Evolutionary conservation across 2,797 vertebrate species (phyloP).

Genomic region (Aeoliscus strigatus): DNA sequence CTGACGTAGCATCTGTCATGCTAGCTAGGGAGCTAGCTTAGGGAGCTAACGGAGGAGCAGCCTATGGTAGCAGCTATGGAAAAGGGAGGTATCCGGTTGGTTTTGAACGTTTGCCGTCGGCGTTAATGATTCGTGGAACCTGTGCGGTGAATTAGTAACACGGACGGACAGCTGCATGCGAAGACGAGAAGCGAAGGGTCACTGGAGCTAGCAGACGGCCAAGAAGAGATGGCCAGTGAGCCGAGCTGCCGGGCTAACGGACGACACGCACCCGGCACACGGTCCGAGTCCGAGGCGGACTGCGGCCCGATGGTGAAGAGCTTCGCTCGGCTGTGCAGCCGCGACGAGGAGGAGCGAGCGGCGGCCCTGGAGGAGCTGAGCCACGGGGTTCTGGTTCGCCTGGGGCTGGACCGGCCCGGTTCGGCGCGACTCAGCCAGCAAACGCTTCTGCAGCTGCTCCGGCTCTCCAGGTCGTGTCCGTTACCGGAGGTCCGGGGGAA

Average conservation of each 20-base stretch:
- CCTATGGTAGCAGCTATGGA: background rate
- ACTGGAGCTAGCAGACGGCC: too few species aligned
- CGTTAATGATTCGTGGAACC: conserved; percentile 17
- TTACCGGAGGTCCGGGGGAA: conserved; percentile 55
- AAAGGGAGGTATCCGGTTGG: background rate
- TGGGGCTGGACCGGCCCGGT: conserved; percentile 37
- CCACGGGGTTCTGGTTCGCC: conserved; percentile 38
- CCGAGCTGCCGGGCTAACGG: conserved; percentile 28
- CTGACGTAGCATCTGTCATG: conserved; percentile 30
- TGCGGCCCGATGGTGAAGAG: conserved; percentile 29
- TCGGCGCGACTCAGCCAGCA: conserved; percentile 41
- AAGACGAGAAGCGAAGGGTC: too few species aligned
- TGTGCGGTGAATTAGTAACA: conserved; percentile 16
- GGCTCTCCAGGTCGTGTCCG: conserved; percentile 67
- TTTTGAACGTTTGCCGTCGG: background rate
- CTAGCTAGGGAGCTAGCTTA: conserved; percentile 33
- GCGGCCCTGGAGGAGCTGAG: conserved; percentile 65
- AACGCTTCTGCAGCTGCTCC: conserved; percentile 65
- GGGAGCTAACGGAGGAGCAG: conserved; percentile 18
- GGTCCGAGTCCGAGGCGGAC: conserved; percentile 46
- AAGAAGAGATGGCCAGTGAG: conserved; percentile 49
- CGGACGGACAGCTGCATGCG: too few species aligned
- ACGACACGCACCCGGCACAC: conserved; percentile 3
- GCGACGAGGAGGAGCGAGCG: conserved; percentile 58
- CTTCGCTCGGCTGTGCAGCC: conserved; percentile 63